These are phyloP conservation scores for Sialis lutaria DNA, from an alignment of 2,888 invertebrate genomes.

Conservation along the genomic window DNA sequence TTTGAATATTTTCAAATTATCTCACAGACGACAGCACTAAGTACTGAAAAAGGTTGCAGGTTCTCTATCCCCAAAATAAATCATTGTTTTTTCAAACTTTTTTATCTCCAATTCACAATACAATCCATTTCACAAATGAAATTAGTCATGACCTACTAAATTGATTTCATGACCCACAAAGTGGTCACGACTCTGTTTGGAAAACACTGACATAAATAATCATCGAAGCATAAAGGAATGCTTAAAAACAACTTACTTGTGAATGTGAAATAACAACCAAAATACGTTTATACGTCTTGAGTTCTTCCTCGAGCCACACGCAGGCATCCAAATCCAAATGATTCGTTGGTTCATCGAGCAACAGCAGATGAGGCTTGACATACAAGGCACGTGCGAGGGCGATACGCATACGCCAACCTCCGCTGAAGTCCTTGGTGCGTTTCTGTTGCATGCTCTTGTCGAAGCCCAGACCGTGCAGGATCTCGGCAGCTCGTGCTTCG, in stretches of 20 bases:
- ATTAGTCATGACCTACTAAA: too few relatives aligned
- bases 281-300: conserved; percentile 90
- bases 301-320: conserved; percentile 97
- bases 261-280: conserved; percentile 97
- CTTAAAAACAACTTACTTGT: conserved; percentile 30
- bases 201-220: too few relatives aligned
- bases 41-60: too few relatives aligned
- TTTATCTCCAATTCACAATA: too few relatives aligned
- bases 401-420: conserved; percentile 98
- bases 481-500: conserved; percentile 83
- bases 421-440: conserved; percentile 75
- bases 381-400: conserved; percentile 92
- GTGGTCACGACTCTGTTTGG: too few relatives aligned
- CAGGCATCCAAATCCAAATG: conserved; percentile 98
- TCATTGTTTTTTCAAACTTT: too few relatives aligned
- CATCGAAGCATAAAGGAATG: too few relatives aligned
- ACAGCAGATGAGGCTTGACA: conserved; percentile 88
- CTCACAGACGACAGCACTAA: too few relatives aligned
- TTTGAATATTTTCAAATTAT: too few relatives aligned
- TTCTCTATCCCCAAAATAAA: too few relatives aligned
- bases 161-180: too few relatives aligned
- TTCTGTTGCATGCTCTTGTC: conserved; percentile 66
- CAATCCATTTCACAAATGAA: too few relatives aligned
- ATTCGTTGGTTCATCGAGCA: conserved; percentile 97
- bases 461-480: conserved; percentile 94